Evolutionary conservation across 2,113 vertebrate species (phyloP).

Genomic region (Charina bottae): DNA sequence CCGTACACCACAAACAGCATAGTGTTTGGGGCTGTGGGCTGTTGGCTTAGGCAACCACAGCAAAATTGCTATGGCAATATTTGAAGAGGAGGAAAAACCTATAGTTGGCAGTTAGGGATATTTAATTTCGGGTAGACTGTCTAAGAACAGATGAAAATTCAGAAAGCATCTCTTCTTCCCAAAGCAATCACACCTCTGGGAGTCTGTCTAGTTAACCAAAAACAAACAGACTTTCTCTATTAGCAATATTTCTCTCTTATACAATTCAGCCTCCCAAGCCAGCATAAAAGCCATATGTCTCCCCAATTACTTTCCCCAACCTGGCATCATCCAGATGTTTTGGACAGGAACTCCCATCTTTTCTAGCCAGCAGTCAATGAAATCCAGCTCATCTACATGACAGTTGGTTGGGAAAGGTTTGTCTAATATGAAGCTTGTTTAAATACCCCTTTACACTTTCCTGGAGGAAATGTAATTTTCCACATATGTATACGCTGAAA

Average conservation of each 20-base stretch:
- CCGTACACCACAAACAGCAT: conserved; percentile 30
- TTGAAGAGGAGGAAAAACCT: neutral
- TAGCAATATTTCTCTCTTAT: neutral
- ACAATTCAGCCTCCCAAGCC: neutral
- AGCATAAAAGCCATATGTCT: neutral
- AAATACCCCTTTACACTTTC: neutral
- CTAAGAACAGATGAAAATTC: conserved; percentile 20
- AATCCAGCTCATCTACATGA: neutral
- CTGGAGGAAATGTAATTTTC: neutral
- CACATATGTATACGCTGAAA: neutral
- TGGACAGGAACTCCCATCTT: neutral
- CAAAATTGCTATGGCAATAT: neutral
- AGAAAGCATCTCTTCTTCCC: conserved; percentile 21
- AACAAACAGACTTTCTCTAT: neutral
- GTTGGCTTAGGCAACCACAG: neutral
- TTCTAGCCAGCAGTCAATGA: neutral
- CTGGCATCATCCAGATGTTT: neutral
- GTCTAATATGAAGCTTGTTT: neutral
- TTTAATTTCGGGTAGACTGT: conserved; percentile 33
- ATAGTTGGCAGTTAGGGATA: neutral
- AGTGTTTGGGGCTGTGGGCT: conserved; percentile 24
- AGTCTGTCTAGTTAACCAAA: neutral
- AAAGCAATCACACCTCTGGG: neutral
- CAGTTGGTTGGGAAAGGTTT: neutral
- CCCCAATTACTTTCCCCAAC: neutral